Base-by-base conservation (phyloP, 2,113 vertebrate species). In the Mastomys natalensis region DNA sequence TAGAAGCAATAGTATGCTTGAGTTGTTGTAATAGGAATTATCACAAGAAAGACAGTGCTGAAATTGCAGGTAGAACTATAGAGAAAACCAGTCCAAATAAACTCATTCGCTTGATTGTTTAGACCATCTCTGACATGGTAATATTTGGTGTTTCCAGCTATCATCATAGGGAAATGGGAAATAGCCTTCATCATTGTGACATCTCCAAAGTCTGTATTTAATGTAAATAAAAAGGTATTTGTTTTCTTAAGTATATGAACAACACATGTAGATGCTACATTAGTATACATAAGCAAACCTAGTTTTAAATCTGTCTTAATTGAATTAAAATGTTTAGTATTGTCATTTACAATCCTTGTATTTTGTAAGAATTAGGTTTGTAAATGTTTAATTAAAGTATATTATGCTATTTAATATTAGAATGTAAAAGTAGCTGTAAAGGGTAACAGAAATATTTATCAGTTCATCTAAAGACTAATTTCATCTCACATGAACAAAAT, bases 311-410 rank as follows among this genome's bases (percentile, higher is more conserved):
- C 45, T 89, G 77, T 29, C 26, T 64, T 24, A 86, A 88, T 55
- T 88, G 26, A 74, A 60, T 62, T 73, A 13, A 94, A 95, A 80
- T 93, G 80, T 87, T 82, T 64, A 82, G 9, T 77, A 11, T 51
- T 31, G 3, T 82, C 51, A 76, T 37, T n/a, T 22, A 90, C 11
- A 89, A 0, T 45, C 64, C 9, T 55, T 80, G 1, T n/a, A 81
- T 3, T n/a, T 55, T n/a, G 22, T n/a, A 7, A 81, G 7, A 91
- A 37, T 51, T 60, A 7, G 53, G 3, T 34, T 91, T 89, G 16
- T 85, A 91, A 45, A 3, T 85, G 84, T 87, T 87, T 89, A 45
- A 66, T 43, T 45, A 85, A 5, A 45, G 19, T 64, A 43, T n/a
- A 64, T 66, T 48, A n/a, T 68, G 60, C 73, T 22, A 43, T 45